A percentile compares a stretch with the other conserved stretches of the same genome.
Evolutionary conservation across 2,113 vertebrate species (phyloP).

Genomic region (Larimichthys crocea): DNA sequence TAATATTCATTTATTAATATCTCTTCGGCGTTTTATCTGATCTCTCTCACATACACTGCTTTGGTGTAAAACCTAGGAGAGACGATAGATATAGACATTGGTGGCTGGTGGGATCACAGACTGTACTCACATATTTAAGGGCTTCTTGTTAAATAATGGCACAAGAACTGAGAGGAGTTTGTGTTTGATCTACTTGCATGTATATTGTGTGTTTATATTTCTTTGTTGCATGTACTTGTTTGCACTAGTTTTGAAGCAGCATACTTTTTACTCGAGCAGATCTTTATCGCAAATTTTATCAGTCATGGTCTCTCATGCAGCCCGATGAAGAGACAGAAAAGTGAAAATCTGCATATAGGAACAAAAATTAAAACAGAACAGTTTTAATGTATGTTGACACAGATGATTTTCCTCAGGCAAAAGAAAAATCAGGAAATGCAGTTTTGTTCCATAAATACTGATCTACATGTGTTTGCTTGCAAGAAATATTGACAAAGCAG

Average conservation of each 20-base stretch:
- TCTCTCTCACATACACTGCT: neutral
- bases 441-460: neutral
- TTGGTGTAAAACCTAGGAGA: neutral
- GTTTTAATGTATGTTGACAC: neutral
- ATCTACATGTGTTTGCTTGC: neutral
- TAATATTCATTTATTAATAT: slow-evolving; percentile 1
- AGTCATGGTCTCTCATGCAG: too few relatives aligned
- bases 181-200: neutral
- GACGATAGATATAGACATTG: neutral
- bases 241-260: neutral
- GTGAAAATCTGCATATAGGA: too few relatives aligned
- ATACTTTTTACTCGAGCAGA: neutral
- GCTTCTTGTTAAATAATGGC: neutral
- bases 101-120: too few relatives aligned
- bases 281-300: neutral
- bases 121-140: neutral
- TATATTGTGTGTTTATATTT: neutral
- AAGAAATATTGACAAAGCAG: neutral
- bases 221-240: neutral
- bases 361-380: too few relatives aligned
- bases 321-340: too few relatives aligned
- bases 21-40: neutral
- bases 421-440: too few relatives aligned
- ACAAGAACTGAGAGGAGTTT: neutral
- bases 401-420: neutral